Percentiles rank a stretch among this genome's conserved stretches.
Evolutionary conservation across 1,140 invertebrate genomes (phyloP).

Genomic region (Riptortus pedestris): DNA sequence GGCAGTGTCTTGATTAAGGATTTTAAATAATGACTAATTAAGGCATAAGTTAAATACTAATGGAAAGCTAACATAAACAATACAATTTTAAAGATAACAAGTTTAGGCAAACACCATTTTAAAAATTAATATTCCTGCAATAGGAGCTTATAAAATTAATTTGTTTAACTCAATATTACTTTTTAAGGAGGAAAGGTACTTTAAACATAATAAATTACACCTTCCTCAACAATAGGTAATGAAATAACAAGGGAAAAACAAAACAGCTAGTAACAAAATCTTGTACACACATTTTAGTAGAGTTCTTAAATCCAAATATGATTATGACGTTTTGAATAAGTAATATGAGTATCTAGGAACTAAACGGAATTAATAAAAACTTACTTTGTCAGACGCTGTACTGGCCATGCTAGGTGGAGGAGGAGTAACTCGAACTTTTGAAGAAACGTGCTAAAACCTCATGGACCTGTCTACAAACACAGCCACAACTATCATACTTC

Average conservation of each 20-base stretch:
- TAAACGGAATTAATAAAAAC: background rate
- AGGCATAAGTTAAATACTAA: no score
- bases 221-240: background rate
- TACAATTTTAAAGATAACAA: background rate
- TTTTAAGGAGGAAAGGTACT: background rate
- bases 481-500: background rate
- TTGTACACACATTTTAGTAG: background rate
- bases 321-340: background rate
- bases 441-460: slow-evolving; percentile 17
- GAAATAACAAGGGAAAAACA: background rate
- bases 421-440: background rate
- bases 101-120: no score
- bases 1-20: no score
- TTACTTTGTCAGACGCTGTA: slow-evolving; percentile 7
- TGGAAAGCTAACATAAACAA: background rate
- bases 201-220: background rate
- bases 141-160: no score
- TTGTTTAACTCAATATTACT: no score
- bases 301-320: background rate
- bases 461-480: background rate
- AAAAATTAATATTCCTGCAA: no score
- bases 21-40: no score
- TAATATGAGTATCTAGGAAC: no score
- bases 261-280: background rate
- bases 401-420: background rate